Conservation (phyloP, 2,113 vertebrate genomes). For the Aythya baeri region DNA sequence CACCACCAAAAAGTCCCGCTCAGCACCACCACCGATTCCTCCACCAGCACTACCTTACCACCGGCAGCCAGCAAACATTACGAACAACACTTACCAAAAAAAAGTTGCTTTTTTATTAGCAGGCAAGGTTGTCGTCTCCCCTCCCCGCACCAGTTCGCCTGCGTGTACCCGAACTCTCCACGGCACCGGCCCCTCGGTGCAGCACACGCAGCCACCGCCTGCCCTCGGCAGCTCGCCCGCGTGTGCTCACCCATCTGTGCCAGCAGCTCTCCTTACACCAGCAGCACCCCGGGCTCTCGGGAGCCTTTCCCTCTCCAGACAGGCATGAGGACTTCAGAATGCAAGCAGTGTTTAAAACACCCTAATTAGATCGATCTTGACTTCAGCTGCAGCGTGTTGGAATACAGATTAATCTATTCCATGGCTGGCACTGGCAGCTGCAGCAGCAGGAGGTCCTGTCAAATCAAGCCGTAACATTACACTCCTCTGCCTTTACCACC, state of each 20-base stretch:
- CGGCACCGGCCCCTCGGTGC: neutral
- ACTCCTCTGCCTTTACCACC: slow-evolving; percentile 64
- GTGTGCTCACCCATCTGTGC: neutral
- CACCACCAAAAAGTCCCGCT: accelerated
- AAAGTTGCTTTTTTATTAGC: neutral
- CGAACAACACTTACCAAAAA: no score
- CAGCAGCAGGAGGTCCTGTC: slow-evolving; percentile 74
- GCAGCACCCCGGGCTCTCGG: neutral
- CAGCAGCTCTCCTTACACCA: neutral
- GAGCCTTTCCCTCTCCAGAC: slow-evolving; percentile 5
- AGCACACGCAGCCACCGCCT: neutral
- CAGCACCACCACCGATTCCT: neutral
- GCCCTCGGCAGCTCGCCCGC: neutral
- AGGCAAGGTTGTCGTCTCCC: neutral
- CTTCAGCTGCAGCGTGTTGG: slow-evolving; percentile 49
- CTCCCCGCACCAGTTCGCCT: neutral
- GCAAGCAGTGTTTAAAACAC: slow-evolving; percentile 72
- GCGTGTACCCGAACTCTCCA: neutral
- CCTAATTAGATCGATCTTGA: slow-evolving; percentile 77
- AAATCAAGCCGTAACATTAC: slow-evolving; percentile 58
- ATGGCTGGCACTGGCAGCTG: slow-evolving; percentile 64
- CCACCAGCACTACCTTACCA: neutral
- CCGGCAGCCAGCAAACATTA: neutral
- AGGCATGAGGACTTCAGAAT: slow-evolving; percentile 46
- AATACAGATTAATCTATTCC: slow-evolving; percentile 76